Percentiles rank a stretch among this genome's conserved stretches.
phyloP scores from a whole-genome alignment of 2,113 vertebrate genomes.

The Etheostoma spectabile region DNA sequence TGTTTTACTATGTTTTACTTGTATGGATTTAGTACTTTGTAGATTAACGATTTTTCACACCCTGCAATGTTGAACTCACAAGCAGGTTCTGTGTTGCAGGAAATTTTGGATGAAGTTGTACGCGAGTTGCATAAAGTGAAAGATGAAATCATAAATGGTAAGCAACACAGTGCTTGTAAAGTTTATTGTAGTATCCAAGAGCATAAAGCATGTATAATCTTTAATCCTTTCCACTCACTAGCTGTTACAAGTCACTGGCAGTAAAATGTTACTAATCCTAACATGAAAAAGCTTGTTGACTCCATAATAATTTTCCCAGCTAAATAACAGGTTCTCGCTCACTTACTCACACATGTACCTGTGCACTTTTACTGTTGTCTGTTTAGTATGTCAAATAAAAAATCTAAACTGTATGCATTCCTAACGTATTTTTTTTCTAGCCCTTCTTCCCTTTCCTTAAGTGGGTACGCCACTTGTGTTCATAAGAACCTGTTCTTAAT shows the following conservation, averaged over 20 bases:
- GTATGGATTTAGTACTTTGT: not conserved
- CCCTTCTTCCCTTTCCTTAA: no score
- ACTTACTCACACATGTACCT: no score
- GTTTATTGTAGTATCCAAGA: not conserved
- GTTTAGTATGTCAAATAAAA: no score
- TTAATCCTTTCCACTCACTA: conserved; percentile 3
- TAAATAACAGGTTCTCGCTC: no score
- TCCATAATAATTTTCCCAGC: no score
- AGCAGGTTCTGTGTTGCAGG: conserved; percentile 79
- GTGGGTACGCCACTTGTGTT: no score
- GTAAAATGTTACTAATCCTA: not conserved
- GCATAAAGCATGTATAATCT: not conserved
- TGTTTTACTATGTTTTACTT: not conserved
- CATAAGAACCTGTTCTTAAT: no score
- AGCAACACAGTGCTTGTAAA: conserved; percentile 62
- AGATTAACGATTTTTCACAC: not conserved
- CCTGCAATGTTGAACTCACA: not conserved
- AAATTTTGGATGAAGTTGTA: conserved; percentile 99
- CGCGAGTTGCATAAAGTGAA: conserved; percentile 98
- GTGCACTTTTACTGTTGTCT: no score
- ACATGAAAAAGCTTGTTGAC: not conserved
- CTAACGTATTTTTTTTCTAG: no score
- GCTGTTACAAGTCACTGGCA: not conserved
- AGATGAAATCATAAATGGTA: conserved; percentile 98
- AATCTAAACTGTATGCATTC: no score